Base-by-base conservation (phyloP, 2,113 vertebrate genomes). In the Lepisosteus oculatus region DNA sequence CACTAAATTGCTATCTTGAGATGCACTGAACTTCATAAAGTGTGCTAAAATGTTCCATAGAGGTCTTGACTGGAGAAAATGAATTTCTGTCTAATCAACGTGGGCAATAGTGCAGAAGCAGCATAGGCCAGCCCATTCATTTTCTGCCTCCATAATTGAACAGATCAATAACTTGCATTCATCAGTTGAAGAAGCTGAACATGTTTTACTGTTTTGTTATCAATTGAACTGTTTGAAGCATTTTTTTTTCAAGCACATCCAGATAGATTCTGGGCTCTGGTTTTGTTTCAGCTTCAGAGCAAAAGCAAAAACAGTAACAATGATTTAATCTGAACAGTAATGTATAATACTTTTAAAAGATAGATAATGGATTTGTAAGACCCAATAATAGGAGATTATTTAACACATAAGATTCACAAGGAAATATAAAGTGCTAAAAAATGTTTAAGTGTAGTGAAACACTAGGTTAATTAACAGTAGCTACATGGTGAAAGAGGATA, bases 1-100 rank as follows among this genome's bases (percentile, higher is more conserved):
- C 62, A 72, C 80, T 85, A 86, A 91, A 87, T 87, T 84, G 80
- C 84, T 73, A 80, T 88, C 81, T 85, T 68, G 81, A 86, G 81
- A 89, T 78, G 69, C 75, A 78, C 68, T 41, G 79, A 54, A 72
- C 70, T 74, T 83, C 81, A 80, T 41, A 55, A 61, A 54, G 43
- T 45, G n/a, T 4, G 7, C 69, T 81, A 59, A 84, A 80, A 83
- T 70, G 81, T 82, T 85, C 82, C 74, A 77, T 77, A 65, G 79
- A 83, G 79, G 81, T 77, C 56, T 15, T 69, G 55, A 74, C 74
- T 63, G 61, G 70, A 61, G 77, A 79, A 85, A 84, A 85, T 83
- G 81, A 87, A 87, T 86, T 89, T 80, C 80, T 78, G 79, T 81
- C 84, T 85, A 86, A 89, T 88, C 84, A 84, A 82, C 55, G 64